Base-by-base conservation (phyloP, 1,140 invertebrate species). In the Augochlora pura region DNA sequence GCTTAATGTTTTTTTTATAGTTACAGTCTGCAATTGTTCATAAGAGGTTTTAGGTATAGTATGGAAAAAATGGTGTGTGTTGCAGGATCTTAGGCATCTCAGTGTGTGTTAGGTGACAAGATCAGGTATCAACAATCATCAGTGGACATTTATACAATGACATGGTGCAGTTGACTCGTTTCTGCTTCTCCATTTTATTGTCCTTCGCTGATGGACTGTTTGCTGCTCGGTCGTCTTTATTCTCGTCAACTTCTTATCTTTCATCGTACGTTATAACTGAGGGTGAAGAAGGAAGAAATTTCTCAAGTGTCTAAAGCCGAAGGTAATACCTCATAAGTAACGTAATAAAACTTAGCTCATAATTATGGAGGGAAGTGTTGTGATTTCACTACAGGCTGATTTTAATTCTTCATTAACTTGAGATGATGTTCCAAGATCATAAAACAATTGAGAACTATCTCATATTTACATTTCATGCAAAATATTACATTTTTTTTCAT, bases 271-370 rank as follows among this genome's bases (percentile, higher is more conserved):
- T 90, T 90, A 90, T 89, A 91, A 81, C 85, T 81, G 86, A 80
- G 82, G 80, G 77, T 64, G 67, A 81, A 80, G 88, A 90, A 88
- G 82, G 86, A 89, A 87, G 86, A 89, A 82, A 82, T 86, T 87
- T 82, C 71, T 87, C 63, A 84, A 88, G 89, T 88, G 78, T 85
- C 89, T 89, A 81, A 84, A 80, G 67, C 79, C 46, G 88, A 90
- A 91, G 90, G 90, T 91, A 91, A 90, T 87, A 64, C 79, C 86
- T 80, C 86, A 86, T 80, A 88, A 90, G 86, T 90, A 88, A 90
- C 71, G 88, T 91, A 90, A 89, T 89, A 87, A 90, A 89, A 86
- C 60, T 83, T 90, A 90, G 89, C 80, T 88, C 32, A 76, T 90
- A 90, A 87, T 88, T 80, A 79, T 80, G 81, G 84, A 86, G 71